A percentile compares a stretch with the other conserved stretches of the same genome.
Conservation (phyloP, 2,113 vertebrate genomes). For the Trematocara nigrifrons region DNA sequence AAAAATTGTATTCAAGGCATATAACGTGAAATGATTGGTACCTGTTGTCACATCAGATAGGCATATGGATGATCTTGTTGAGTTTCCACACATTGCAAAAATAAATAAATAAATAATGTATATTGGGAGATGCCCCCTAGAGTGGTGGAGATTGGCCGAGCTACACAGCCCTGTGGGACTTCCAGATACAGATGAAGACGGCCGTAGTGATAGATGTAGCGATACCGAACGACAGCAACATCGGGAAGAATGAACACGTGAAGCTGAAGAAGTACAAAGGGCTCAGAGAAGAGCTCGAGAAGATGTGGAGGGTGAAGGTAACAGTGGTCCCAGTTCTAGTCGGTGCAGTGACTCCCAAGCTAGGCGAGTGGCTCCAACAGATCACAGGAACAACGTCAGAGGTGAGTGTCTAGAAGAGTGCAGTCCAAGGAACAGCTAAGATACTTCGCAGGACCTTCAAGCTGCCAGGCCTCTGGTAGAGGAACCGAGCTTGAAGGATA, state of each 20-base stretch:
- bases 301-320: not conserved
- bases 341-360: not conserved
- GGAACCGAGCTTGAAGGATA: not conserved
- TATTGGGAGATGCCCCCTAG: not conserved
- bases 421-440: not conserved
- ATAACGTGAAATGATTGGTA: not conserved
- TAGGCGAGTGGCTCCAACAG: not conserved
- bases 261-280: not conserved
- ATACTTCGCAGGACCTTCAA: not conserved
- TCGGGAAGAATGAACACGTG: not conserved
- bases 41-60: not conserved
- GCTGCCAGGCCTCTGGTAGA: not conserved
- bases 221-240: not conserved
- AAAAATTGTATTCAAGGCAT: constrained; percentile 33
- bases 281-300: not conserved
- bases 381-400: not conserved
- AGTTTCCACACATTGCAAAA: not conserved
- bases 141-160: not conserved
- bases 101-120: not conserved
- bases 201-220: not conserved
- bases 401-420: not conserved
- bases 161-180: not conserved
- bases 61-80: not conserved
- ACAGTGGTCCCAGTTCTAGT: not conserved
- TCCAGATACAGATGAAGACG: not conserved